Conservation (phyloP, 2,888 invertebrate species). For the Tiliacea citrago region DNA sequence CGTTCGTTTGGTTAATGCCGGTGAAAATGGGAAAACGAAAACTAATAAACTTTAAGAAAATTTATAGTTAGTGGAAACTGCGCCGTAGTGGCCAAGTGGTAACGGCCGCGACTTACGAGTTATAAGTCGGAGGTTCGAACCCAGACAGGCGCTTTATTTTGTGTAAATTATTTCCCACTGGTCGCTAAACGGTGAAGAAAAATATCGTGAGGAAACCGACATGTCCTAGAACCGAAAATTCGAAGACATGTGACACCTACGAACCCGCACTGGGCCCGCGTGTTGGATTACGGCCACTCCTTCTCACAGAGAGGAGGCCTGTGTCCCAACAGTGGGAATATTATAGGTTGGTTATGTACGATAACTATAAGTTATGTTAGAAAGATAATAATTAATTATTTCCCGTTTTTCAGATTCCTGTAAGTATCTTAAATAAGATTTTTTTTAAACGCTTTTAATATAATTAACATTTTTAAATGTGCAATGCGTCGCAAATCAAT, state of each 20-base stretch:
- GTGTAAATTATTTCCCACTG: not conserved
- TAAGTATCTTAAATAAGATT: not conserved
- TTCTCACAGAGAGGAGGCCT: not conserved
- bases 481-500: not conserved
- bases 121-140: not conserved
- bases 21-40: not conserved
- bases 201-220: not conserved
- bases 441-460: not conserved
- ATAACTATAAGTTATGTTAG: not conserved
- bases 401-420: not conserved
- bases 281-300: not conserved
- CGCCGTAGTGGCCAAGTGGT: not conserved
- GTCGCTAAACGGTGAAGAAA: not conserved
- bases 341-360: not conserved
- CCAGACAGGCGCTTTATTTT: not conserved
- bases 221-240: not conserved
- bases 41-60: not conserved
- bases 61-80: not conserved
- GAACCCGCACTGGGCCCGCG: not conserved
- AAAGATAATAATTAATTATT: not conserved
- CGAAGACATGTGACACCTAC: not conserved
- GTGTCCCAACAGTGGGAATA: not conserved
- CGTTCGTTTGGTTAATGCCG: not conserved
- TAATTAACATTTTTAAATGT: not conserved
- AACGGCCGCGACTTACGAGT: not conserved